A percentile compares a stretch with the other conserved stretches of the same genome.
Conservation (phyloP, 2,113 vertebrate species). For the Myiozetetes cayanensis region DNA sequence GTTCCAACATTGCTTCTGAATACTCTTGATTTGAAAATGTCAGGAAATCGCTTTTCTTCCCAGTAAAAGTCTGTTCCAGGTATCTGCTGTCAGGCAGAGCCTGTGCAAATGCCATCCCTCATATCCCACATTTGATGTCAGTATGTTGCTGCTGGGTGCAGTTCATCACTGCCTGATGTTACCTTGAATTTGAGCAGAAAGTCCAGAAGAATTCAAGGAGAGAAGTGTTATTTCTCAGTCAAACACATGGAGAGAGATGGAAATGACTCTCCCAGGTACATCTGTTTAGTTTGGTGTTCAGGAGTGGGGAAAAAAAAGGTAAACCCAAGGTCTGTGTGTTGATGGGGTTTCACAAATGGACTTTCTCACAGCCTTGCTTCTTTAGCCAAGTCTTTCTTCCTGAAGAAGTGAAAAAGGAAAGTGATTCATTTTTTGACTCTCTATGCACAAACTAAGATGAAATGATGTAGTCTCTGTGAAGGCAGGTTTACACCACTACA, state of each 20-base stretch:
- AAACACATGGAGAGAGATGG: not conserved
- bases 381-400: not conserved
- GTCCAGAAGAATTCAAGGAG: not conserved
- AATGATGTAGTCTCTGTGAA: not conserved
- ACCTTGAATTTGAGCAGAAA: not conserved
- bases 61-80: not conserved
- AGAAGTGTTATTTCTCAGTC: not conserved
- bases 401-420: not conserved
- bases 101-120: not conserved
- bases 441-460: not conserved
- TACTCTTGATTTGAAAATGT: not conserved
- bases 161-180: not conserved
- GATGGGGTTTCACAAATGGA: not conserved
- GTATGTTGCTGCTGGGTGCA: not conserved
- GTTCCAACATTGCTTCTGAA: not conserved
- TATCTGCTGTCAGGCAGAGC: not conserved
- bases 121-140: not conserved
- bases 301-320: not conserved
- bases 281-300: not conserved
- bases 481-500: not conserved
- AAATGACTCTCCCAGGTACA: not conserved
- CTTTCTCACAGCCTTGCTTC: not conserved
- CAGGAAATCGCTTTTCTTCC: not conserved
- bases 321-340: not conserved
- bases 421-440: not conserved